Conservation (phyloP, 2,797 vertebrate genomes). For the Typhlichthys eigenmanni region DNA sequence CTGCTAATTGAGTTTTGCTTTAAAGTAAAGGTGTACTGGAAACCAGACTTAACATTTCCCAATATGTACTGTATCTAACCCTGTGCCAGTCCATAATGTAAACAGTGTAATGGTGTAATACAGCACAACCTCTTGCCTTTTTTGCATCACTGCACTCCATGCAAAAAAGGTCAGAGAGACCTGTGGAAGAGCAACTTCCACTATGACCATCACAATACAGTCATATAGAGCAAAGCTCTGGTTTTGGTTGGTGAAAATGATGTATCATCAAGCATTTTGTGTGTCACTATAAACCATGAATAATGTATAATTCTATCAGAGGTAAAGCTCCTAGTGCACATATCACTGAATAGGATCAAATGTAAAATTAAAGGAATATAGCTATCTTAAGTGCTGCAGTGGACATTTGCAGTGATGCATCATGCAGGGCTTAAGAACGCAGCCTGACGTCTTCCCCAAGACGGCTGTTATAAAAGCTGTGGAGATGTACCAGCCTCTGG, state of each 20-base stretch:
- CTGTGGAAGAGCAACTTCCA: no score
- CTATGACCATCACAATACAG: background rate
- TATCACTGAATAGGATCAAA: background rate
- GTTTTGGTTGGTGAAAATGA: no score
- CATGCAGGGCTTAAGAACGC: conserved; percentile 22
- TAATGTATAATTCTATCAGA: background rate
- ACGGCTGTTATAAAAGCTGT: conserved; percentile 38
- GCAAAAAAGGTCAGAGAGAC: conserved; percentile 30
- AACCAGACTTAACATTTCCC: no score
- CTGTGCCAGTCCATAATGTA: background rate
- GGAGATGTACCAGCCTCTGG: conserved; percentile 40
- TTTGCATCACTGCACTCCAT: conserved; percentile 32
- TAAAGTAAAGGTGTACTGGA: no score
- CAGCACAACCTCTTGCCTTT: conserved; percentile 36
- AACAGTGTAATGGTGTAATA: background rate
- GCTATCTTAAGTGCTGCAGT: background rate
- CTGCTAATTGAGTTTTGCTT: no score
- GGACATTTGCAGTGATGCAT: conserved; percentile 12
- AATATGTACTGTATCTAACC: background rate
- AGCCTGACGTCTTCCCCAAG: conserved; percentile 26
- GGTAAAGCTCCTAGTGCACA: background rate
- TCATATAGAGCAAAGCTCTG: background rate
- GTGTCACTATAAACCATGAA: background rate
- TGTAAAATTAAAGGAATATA: background rate
- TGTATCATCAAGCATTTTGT: no score